Evolutionary conservation across 2,888 invertebrate genomes (phyloP).

Genomic region (Lordiphosa fenestrarum): DNA sequence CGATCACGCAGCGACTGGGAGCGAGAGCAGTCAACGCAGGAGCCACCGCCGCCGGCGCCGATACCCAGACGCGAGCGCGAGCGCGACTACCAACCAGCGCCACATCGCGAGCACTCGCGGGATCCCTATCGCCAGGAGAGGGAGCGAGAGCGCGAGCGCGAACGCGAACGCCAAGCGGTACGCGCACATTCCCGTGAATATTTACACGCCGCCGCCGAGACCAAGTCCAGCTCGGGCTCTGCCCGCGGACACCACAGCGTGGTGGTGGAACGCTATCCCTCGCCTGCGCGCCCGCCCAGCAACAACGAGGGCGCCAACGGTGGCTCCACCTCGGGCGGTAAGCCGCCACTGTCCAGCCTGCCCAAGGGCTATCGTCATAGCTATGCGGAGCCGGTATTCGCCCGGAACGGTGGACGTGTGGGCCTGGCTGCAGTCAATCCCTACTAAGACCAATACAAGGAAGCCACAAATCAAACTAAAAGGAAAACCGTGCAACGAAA

Average conservation of each 20-base stretch:
- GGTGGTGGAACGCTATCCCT: conserved; percentile 58
- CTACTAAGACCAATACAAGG: conserved; percentile 49
- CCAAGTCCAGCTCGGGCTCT: conserved; percentile 50
- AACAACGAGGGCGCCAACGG: conserved; percentile 27
- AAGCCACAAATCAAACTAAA: neutral
- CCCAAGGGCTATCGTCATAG: conserved; percentile 80
- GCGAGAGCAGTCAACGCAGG: conserved; percentile 34
- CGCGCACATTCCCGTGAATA: conserved; percentile 57
- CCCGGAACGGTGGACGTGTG: conserved; percentile 78
- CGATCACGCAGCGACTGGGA: conserved; percentile 65
- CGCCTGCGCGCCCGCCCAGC: conserved; percentile 65
- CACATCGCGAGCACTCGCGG: conserved; percentile 40
- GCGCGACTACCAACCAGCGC: conserved; percentile 45
- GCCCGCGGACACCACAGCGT: conserved; percentile 36
- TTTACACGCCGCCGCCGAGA: conserved; percentile 40
- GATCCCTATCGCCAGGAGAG: conserved; percentile 53
- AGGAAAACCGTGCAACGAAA: conserved; percentile 39
- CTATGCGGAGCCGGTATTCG: conserved; percentile 79
- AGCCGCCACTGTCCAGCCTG: conserved; percentile 76
- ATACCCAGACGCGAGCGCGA: conserved; percentile 40
- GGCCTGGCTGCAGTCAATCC: conserved; percentile 80
- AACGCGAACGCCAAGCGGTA: conserved; percentile 37
- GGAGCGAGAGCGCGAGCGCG: conserved; percentile 22
- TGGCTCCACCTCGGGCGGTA: conserved; percentile 52
- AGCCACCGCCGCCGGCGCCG: conserved; percentile 29